These are phyloP conservation scores for Idris sp. DNA, from an alignment of 1,140 invertebrate species.

Conservation along the genomic window DNA sequence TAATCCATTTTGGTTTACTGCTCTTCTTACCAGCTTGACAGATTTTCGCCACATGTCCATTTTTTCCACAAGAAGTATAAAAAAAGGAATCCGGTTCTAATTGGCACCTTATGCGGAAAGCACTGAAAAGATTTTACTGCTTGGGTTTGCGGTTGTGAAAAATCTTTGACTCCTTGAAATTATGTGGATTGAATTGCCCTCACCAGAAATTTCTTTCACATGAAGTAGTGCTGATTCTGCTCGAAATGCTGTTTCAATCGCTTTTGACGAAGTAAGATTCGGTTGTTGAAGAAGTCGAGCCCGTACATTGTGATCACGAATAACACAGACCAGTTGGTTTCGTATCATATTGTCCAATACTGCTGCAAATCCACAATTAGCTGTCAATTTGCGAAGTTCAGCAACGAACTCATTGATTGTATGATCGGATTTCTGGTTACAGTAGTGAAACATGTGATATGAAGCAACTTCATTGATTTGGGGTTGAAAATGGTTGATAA, in stretches of 20 bases:
- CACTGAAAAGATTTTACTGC: background rate
- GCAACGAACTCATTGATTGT: background rate
- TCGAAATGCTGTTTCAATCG: slow-evolving; percentile 7
- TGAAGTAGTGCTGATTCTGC: too few species aligned
- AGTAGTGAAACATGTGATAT: too few species aligned
- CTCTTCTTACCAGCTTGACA: background rate
- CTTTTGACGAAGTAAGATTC: background rate
- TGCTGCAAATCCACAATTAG: background rate
- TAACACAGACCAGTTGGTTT: too few species aligned
- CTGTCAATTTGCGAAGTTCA: background rate
- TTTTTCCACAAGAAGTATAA: background rate
- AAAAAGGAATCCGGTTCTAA: background rate
- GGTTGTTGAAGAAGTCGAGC: slow-evolving; percentile 3
- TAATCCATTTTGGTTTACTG: background rate
- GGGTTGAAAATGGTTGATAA: too few species aligned
- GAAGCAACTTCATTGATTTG: too few species aligned
- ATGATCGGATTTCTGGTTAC: too few species aligned
- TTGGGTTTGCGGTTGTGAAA: background rate
- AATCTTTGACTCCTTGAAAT: background rate
- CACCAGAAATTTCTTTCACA: too few species aligned
- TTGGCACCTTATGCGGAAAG: background rate
- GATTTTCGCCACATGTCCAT: background rate
- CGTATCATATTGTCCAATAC: slow-evolving; percentile 6
- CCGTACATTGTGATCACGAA: background rate
- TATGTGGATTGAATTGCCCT: too few species aligned